Percentiles rank a stretch among this genome's conserved stretches.
phyloP scores from a whole-genome alignment of 2,888 invertebrate genomes.

The Sericinus montela region DNA sequence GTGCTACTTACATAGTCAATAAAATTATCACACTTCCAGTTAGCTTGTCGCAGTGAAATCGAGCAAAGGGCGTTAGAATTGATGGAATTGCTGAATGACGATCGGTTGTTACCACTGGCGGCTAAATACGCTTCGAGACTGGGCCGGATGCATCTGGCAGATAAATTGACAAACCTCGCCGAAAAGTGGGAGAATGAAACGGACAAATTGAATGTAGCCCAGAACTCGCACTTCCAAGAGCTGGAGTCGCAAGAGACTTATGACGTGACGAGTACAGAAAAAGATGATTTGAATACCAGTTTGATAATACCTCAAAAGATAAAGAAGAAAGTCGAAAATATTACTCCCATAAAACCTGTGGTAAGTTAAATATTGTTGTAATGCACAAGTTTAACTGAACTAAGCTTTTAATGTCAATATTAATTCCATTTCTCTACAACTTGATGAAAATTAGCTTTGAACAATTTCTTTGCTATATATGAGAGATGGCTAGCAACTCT shows the following conservation, averaged over 20 bases:
- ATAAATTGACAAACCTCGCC: constrained; percentile 83
- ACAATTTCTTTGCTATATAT: no score
- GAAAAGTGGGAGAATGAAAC: constrained; percentile 47
- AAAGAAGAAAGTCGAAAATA: constrained; percentile 51
- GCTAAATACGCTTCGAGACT: constrained; percentile 92
- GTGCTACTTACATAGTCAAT: no score
- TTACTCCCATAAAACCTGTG: constrained; percentile 61
- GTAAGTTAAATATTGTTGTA: no score
- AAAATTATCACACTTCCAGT: constrained; percentile 62
- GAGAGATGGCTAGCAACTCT: no score
- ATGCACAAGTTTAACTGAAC: no score
- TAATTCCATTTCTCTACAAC: no score
- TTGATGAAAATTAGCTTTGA: no score
- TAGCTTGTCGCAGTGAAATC: constrained; percentile 90
- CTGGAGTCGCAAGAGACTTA: constrained; percentile 61
- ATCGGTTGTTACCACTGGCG: constrained; percentile 88
- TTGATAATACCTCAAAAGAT: constrained; percentile 64
- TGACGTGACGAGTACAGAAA: constrained; percentile 54
- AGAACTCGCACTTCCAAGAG: constrained; percentile 55
- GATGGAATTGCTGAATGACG: constrained; percentile 88
- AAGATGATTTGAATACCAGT: constrained; percentile 61
- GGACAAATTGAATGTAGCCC: constrained; percentile 48
- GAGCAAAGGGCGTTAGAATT: constrained; percentile 93
- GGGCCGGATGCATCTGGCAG: constrained; percentile 87
- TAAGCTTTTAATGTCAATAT: no score